A percentile compares a stretch with the other conserved stretches of the same genome.
These are phyloP conservation scores for Phortica magna DNA, from an alignment of 2,888 invertebrate species.

Conservation along the genomic window DNA sequence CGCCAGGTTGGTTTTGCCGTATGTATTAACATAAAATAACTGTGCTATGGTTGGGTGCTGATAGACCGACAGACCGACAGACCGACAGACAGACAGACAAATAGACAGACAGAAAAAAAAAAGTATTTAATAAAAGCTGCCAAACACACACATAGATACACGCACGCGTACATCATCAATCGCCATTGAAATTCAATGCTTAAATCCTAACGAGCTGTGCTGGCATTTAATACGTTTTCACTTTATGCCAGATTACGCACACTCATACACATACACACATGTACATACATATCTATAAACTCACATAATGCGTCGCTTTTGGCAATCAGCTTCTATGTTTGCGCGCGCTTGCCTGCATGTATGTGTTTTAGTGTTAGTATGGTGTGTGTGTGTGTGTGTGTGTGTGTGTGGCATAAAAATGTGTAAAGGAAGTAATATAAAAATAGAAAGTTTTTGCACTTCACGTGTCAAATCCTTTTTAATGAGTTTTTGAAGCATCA, in stretches of 20 bases:
- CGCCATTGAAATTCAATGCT: slow-evolving; percentile 72
- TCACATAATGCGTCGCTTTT: slow-evolving; percentile 52
- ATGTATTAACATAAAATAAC: slow-evolving; percentile 67
- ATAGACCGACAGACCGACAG: not conserved
- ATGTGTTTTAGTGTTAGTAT: not conserved
- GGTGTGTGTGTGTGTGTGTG: not conserved
- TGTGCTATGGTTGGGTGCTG: not conserved
- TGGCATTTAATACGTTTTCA: slow-evolving; percentile 27
- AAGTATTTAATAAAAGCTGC: slow-evolving; percentile 48
- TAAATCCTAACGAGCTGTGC: slow-evolving; percentile 56
- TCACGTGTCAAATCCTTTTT: slow-evolving; percentile 75
- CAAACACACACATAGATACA: slow-evolving; percentile 35
- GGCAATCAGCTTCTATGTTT: not conserved
- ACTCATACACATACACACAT: slow-evolving; percentile 46
- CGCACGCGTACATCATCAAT: slow-evolving; percentile 59
- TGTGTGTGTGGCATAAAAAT: slow-evolving; percentile 63
- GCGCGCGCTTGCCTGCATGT: not conserved
- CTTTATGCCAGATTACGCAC: slow-evolving; percentile 55
- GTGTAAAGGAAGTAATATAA: slow-evolving; percentile 68
- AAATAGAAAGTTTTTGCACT: slow-evolving; percentile 72
- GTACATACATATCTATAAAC: slow-evolving; percentile 42
- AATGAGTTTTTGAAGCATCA: slow-evolving; percentile 74
- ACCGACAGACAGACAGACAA: not conserved
- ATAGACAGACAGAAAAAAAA: slow-evolving; percentile 22
- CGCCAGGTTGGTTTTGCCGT: slow-evolving; percentile 61